Conservation (phyloP, 2,113 vertebrate species). For the Notothenia coriiceps region DNA sequence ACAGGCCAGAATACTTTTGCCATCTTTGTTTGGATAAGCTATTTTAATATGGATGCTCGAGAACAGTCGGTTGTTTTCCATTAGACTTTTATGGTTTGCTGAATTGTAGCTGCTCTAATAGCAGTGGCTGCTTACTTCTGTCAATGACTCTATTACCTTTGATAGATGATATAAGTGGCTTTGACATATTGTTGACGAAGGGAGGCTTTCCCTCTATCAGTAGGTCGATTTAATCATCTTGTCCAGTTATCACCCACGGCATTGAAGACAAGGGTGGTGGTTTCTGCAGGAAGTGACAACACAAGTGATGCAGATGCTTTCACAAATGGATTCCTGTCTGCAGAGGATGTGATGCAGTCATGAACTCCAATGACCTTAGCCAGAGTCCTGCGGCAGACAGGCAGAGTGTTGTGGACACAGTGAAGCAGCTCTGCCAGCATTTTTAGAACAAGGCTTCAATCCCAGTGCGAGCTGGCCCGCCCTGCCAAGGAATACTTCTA, state of each 20-base stretch:
- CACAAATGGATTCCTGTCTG: conserved; percentile 41
- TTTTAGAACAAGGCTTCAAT: conserved; percentile 67
- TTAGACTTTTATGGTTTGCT: conserved; percentile 26
- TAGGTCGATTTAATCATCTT: conserved; percentile 31
- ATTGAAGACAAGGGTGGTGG: conserved; percentile 18
- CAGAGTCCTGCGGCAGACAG: conserved; percentile 66
- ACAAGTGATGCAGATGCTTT: conserved; percentile 39
- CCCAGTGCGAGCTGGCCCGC: conserved; percentile 38
- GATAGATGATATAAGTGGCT: conserved; percentile 34
- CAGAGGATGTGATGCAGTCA: conserved; percentile 81
- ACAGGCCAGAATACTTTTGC: conserved; percentile 46
- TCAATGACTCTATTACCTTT: conserved; percentile 38
- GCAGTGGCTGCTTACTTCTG: not conserved
- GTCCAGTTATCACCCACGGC: conserved; percentile 12
- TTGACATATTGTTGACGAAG: conserved; percentile 32
- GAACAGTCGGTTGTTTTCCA: conserved; percentile 26
- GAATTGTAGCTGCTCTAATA: conserved; percentile 24
- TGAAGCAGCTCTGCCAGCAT: conserved; percentile 67
- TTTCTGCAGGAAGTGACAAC: conserved; percentile 49
- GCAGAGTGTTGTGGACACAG: conserved; percentile 58
- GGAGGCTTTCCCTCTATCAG: not conserved
- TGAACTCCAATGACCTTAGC: conserved; percentile 79
- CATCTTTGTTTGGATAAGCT: conserved; percentile 51
- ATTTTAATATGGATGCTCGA: conserved; percentile 28
- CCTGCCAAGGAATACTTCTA: conserved; percentile 68